Conservation (phyloP, 1,140 invertebrate genomes). For the Drosophila tani region DNA sequence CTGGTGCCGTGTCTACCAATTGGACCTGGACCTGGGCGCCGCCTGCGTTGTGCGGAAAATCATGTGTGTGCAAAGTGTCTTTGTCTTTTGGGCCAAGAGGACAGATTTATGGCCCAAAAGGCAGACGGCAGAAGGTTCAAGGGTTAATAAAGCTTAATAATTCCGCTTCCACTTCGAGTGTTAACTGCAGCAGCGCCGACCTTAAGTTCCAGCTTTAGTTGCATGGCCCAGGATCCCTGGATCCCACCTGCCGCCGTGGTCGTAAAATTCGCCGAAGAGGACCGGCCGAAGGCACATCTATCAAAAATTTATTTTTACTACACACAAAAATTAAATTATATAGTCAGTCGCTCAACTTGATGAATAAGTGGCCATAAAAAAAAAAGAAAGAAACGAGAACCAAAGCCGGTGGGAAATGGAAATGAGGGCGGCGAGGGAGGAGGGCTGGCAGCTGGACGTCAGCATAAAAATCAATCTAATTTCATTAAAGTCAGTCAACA, state of each 20-base stretch:
- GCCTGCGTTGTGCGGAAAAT: conserved; percentile 11
- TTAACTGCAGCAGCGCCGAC: conserved; percentile 47
- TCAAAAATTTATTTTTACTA: conserved; percentile 78
- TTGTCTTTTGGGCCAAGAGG: conserved; percentile 51
- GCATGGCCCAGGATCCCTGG: not conserved
- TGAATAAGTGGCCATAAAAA: conserved; percentile 78
- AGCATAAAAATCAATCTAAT: conserved; percentile 79
- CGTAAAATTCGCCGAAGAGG: conserved; percentile 33
- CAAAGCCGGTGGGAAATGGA: conserved; percentile 14
- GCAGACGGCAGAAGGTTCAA: conserved; percentile 54
- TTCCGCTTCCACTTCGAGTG: conserved; percentile 36
- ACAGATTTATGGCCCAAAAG: conserved; percentile 56
- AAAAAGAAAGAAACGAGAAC: not conserved
- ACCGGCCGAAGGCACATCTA: conserved; percentile 52
- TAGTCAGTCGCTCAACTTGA: conserved; percentile 78
- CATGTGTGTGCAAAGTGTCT: conserved; percentile 47
- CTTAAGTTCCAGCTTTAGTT: conserved; percentile 48
- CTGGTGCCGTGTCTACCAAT: conserved; percentile 59
- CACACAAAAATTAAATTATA: conserved; percentile 78
- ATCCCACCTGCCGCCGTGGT: conserved; percentile 13
- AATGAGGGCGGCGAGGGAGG: conserved; percentile 3
- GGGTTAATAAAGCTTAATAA: conserved; percentile 79
- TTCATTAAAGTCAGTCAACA: conserved; percentile 78
- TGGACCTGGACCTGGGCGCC: conserved; percentile 15
- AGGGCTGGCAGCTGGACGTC: conserved; percentile 41